phyloP scores from a whole-genome alignment of 2,113 vertebrate genomes.

The Brienomyrus longianalis region DNA sequence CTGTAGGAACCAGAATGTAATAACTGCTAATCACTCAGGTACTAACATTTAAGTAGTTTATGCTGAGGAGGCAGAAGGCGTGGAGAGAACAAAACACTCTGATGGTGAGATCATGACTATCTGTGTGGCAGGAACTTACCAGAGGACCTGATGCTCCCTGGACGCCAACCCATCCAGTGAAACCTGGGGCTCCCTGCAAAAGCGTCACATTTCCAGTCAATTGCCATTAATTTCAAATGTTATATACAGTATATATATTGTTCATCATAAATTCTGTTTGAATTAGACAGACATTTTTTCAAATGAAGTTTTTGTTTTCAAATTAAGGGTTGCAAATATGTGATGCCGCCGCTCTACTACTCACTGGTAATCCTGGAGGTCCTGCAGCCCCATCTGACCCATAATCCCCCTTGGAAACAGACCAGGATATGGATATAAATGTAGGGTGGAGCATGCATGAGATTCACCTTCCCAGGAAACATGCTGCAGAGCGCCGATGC shows the following conservation, averaged over 20 bases:
- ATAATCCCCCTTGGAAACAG: conserved; percentile 50
- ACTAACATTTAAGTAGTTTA: not conserved
- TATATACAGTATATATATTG: not conserved
- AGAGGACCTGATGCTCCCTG: conserved; percentile 63
- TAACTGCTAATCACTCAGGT: not conserved
- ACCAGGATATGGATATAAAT: not conserved
- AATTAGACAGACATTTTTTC: not conserved
- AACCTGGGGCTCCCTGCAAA: conserved; percentile 57
- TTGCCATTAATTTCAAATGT: not conserved
- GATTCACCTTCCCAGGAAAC: not conserved
- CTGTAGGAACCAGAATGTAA: conserved; percentile 41
- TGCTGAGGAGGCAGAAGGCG: not conserved
- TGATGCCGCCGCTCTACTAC: conserved; percentile 21
- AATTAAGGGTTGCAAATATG: not conserved
- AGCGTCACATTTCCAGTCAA: not conserved
- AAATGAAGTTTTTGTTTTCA: not conserved
- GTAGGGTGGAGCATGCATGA: not conserved
- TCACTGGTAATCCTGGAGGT: conserved; percentile 56
- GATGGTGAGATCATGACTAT: not conserved
- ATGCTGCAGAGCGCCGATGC: not conserved
- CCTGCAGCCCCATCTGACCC: conserved; percentile 56
- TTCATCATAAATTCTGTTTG: not conserved
- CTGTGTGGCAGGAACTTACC: conserved; percentile 44
- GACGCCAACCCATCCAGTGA: conserved; percentile 48
- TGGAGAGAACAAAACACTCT: not conserved